Base-by-base conservation (phyloP, 1,140 invertebrate genomes). In the Drosophila bocqueti region DNA sequence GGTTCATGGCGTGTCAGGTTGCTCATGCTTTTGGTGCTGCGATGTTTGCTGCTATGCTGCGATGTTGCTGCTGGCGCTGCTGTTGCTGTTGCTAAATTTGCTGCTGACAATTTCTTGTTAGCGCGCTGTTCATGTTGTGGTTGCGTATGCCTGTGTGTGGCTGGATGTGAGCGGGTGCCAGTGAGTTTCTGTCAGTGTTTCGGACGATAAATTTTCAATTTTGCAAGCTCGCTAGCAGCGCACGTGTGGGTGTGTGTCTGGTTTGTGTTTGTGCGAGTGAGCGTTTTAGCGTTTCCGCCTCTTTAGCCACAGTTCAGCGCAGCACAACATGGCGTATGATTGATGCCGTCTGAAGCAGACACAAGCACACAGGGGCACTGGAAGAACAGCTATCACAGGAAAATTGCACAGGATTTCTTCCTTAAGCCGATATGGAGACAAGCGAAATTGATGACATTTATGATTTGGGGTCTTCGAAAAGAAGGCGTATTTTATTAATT, bases 201-300 rank as follows among this genome's bases (percentile, higher is more conserved):
- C 84, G 84, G 81, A 85, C 85, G 85, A 90, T 90, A 90, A 90
- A 90, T 85, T 90, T 90, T 90, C 85, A 90, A 90, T 90, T 90
- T 90, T 65, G 62, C 46, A 76, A 86, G 18, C 52, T 55, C 18
- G 34, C 18, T 54, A 16, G 31, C 31, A 36, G 18, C 46, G 42
- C 38, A 43, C 40, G 26, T 29, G 13, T 59, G 42, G 49, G 34
- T 46, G 49, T 50, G 59, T 50, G 57, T 52, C n/a, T 15, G 18
- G 49, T 45, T 15, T 69, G 65, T 64, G 34, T 38, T 49, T 54
- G 46, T 64, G 34, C 38, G 49, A 50, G 63, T 60, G 57, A 54
- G 75, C 54, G 38, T 52, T 66, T 83, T 62, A 66, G 67, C 80
- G 81, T 81, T 85, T 90, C 85, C 85, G 75, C 81, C 77, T 71